phyloP scores from a whole-genome alignment of 2,113 vertebrate genomes.

The Dromas ardeola region DNA sequence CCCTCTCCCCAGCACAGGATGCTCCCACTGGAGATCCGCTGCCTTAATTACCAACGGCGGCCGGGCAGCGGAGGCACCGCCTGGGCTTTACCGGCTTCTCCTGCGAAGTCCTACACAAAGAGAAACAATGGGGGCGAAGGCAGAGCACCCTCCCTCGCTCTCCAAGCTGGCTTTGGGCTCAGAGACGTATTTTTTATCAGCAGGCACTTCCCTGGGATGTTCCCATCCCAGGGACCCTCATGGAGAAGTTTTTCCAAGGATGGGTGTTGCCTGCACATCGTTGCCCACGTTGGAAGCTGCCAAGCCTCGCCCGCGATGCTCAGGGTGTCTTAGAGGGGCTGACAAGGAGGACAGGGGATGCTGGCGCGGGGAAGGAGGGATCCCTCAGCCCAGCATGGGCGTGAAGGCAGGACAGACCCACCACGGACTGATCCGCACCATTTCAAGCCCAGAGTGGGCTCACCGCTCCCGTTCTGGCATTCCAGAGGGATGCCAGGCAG shows the following conservation, averaged over 20 bases:
- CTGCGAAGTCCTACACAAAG: background rate
- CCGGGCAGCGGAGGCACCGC: background rate
- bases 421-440: rapidly evolving
- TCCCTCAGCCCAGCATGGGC: rapidly evolving
- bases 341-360: background rate
- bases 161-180: background rate
- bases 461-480: rapidly evolving
- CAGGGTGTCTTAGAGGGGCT: rapidly evolving
- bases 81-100: background rate
- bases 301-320: rapidly evolving
- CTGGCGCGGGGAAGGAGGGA: background rate
- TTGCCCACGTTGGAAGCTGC: background rate
- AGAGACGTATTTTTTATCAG: background rate
- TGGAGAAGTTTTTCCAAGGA: background rate
- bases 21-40: background rate
- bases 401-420: background rate
- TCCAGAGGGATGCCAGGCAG: background rate
- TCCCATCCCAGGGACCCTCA: background rate
- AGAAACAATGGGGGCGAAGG: rapidly evolving
- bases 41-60: background rate
- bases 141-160: background rate
- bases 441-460: background rate
- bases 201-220: background rate
- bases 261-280: background rate
- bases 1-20: background rate